Percentiles rank a stretch among this genome's conserved stretches.
phyloP scores from a whole-genome alignment of 2,888 invertebrate genomes.

The Hirtodrosophila trivittata region DNA sequence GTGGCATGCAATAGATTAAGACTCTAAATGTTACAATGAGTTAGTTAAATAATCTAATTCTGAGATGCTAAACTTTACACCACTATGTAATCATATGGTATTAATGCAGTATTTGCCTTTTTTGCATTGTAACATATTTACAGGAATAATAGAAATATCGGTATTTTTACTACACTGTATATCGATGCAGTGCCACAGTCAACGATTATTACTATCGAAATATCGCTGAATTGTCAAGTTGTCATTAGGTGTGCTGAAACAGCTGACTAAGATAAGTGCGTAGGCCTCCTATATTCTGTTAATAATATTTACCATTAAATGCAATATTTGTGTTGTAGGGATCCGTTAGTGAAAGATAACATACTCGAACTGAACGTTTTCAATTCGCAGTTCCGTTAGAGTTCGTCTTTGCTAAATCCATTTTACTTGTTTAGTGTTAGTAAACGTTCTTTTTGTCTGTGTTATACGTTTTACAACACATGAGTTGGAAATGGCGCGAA shows the following conservation, averaged over 20 bases:
- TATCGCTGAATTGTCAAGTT: slow-evolving; percentile 16
- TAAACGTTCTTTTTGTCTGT: not conserved
- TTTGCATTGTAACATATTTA: too few species aligned
- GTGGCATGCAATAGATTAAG: not conserved
- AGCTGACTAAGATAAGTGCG: slow-evolving; percentile 23
- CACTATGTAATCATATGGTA: too few species aligned
- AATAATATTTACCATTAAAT: too few species aligned
- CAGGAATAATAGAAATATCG: too few species aligned
- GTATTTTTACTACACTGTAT: slow-evolving; percentile 11
- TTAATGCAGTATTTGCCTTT: too few species aligned
- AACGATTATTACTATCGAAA: slow-evolving; percentile 29
- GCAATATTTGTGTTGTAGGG: too few species aligned
- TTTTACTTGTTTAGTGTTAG: not conserved
- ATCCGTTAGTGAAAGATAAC: too few species aligned
- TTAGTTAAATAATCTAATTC: too few species aligned
- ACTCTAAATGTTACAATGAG: not conserved
- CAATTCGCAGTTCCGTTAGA: too few species aligned
- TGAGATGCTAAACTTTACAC: too few species aligned
- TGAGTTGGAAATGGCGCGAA: slow-evolving; percentile 70
- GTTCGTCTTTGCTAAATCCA: too few species aligned
- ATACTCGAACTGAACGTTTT: too few species aligned
- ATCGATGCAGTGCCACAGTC: slow-evolving; percentile 1
- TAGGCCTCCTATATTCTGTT: not conserved
- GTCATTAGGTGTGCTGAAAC: slow-evolving; percentile 12
- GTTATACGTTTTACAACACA: slow-evolving; percentile 20